A percentile compares a stretch with the other conserved stretches of the same genome.
Conservation (phyloP, 2,888 invertebrate genomes). For the Plebejus melissa region DNA sequence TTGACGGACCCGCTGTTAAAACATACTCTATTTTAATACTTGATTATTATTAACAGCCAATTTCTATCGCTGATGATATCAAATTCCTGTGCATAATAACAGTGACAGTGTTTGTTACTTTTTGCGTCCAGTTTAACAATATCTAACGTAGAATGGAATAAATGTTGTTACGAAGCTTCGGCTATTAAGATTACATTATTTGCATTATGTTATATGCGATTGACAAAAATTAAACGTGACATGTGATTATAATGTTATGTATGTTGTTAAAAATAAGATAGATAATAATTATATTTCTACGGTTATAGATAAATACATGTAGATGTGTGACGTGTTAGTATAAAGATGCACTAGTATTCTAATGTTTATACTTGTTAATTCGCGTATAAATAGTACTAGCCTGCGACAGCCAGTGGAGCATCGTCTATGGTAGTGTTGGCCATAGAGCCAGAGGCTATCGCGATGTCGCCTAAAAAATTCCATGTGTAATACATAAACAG, state of each 20-base stretch:
- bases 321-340: not conserved
- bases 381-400: constrained; percentile 47
- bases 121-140: not conserved
- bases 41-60: not conserved
- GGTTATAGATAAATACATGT: constrained; percentile 3
- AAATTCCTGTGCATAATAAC: not conserved
- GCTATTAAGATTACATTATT: not conserved
- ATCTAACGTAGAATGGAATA: not conserved
- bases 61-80: not conserved
- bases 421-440: constrained; percentile 49
- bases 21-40: not conserved
- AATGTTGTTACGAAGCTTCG: not conserved
- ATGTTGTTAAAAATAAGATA: not conserved
- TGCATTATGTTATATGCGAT: not conserved
- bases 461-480: constrained; percentile 66
- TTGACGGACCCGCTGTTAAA: constrained; percentile 58
- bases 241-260: not conserved
- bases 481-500: constrained; percentile 29
- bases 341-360: constrained; percentile 10
- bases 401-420: constrained; percentile 54
- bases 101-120: not conserved
- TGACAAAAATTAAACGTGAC: not conserved
- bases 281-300: not conserved
- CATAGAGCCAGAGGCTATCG: constrained; percentile 53
- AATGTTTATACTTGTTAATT: constrained; percentile 32